Base-by-base conservation (phyloP, 2,113 vertebrate species). In the Bombycilla garrulus region DNA sequence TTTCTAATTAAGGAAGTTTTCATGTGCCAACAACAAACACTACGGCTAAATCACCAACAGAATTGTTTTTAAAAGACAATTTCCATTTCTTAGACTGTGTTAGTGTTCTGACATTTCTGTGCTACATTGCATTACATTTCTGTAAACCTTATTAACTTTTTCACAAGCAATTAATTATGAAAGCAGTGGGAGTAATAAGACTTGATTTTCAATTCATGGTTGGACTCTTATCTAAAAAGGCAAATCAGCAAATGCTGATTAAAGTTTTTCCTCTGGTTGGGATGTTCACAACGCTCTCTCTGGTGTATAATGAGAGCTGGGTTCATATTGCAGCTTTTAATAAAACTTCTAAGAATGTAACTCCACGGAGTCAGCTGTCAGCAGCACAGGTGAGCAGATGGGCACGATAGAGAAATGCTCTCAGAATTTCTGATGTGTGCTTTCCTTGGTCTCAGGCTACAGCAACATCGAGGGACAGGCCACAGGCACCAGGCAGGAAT, bases 161-260 rank as follows among this genome's bases (percentile, higher is more conserved):
- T 81, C 88, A 73, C 88, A 90, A 84, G 78, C 81, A 92, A 69
- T 91, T 93, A 89, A 86, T 94, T 96, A 86, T 81, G 54, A 86
- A 95, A 93, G 64, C 64, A 81, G 33, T 84, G 64, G 64, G 58
- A 90, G 44, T 81, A 93, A 84, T 87, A 81, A 67, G 50, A n/a
- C 81, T 86, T 91, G 58, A 54, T 92, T 95, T 86, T 33, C 35
- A 62, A 80, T 86, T 91, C 48, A 54, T 92, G 77, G 71, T 86
- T 89, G 54, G 69, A 81, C 67, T 92, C 44, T 77, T 87, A 90
- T 84, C 67, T 81, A 80, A 90, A 92, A 93, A 89, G 40, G 35
- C 78, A 83, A 76, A 94, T 83, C 81, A 67, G 64, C 40, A 89
- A 69, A 74, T 65, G 31, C 56, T 78, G 60, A 91, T 91, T 78